Percentiles rank a stretch among this genome's conserved stretches.
phyloP scores from a whole-genome alignment of 2,888 invertebrate genomes.

The Nemotelus nigrinus region DNA sequence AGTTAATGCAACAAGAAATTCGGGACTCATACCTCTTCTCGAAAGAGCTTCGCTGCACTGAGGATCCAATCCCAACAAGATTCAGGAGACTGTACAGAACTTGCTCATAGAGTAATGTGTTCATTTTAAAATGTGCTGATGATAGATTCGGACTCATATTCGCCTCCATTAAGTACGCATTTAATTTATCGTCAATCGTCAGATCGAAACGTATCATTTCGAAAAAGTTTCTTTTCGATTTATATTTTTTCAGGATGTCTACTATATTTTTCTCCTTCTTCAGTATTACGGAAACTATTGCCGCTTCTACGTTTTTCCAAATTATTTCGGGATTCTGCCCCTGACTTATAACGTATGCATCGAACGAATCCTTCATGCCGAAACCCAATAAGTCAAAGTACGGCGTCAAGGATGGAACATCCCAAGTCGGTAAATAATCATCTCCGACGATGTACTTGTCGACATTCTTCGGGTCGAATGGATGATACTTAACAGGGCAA shows the following conservation, averaged over 20 bases:
- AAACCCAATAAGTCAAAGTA: slow-evolving; percentile 78
- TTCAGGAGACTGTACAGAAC: slow-evolving; percentile 85
- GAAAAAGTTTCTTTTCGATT: slow-evolving; percentile 79
- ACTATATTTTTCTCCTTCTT: slow-evolving; percentile 78
- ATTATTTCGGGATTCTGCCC: slow-evolving; percentile 77
- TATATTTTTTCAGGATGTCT: slow-evolving; percentile 67
- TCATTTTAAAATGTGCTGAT: slow-evolving; percentile 90
- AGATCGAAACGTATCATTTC: slow-evolving; percentile 96
- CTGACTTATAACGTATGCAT: slow-evolving; percentile 75
- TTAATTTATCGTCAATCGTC: slow-evolving; percentile 85
- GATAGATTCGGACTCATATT: slow-evolving; percentile 99
- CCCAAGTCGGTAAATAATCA: slow-evolving; percentile 94
- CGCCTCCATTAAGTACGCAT: slow-evolving; percentile 91
- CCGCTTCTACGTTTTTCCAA: slow-evolving; percentile 83
- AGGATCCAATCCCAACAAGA: slow-evolving; percentile 77
- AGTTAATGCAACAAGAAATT: not conserved
- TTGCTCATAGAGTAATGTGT: slow-evolving; percentile 90
- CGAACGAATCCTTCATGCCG: slow-evolving; percentile 88
- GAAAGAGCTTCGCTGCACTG: slow-evolving; percentile 64
- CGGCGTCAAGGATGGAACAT: slow-evolving; percentile 80
- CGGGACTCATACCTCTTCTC: slow-evolving; percentile 60
- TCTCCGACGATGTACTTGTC: slow-evolving; percentile 95
- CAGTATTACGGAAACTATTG: slow-evolving; percentile 76
- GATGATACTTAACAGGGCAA: slow-evolving; percentile 88
- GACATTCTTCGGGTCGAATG: slow-evolving; percentile 81